phyloP scores from a whole-genome alignment of 2,797 vertebrate species.

The Molossus molossus region DNA sequence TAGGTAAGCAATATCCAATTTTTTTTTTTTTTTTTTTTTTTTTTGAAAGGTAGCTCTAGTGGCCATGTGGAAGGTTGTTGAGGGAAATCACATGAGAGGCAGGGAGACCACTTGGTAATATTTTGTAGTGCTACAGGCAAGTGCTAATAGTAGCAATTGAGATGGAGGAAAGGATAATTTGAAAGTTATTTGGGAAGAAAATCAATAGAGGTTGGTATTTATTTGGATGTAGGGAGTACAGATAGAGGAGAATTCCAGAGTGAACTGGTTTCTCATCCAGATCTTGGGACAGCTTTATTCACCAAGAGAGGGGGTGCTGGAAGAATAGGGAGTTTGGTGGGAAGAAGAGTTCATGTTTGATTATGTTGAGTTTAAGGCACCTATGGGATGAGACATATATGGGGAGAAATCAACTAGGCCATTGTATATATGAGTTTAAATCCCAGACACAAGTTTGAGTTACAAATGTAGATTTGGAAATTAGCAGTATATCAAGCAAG shows the following conservation, averaged over 20 bases:
- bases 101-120: neutral
- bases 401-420: neutral
- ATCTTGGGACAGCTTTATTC: neutral
- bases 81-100: neutral
- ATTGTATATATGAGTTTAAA: neutral
- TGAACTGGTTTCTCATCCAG: slow-evolving; percentile 16
- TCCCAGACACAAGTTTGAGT: neutral
- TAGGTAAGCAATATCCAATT: neutral
- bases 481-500: neutral
- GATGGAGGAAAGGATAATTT: slow-evolving; percentile 2
- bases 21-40: neutral
- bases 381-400: neutral
- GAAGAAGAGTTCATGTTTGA: neutral
- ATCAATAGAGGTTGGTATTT: slow-evolving; percentile 20
- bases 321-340: neutral
- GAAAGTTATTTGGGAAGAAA: slow-evolving; percentile 38
- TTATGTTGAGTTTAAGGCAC: neutral
- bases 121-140: neutral
- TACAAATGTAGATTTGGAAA: neutral
- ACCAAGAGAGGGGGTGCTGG: neutral
- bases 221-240: neutral
- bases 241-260: neutral
- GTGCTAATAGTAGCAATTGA: neutral
- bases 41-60: slow-evolving; percentile 18
- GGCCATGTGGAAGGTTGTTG: neutral